A percentile compares a stretch with the other conserved stretches of the same genome.
Conservation (phyloP, 64 coral and sea anemone genomes). For the Stichodactyla helianthus region DNA sequence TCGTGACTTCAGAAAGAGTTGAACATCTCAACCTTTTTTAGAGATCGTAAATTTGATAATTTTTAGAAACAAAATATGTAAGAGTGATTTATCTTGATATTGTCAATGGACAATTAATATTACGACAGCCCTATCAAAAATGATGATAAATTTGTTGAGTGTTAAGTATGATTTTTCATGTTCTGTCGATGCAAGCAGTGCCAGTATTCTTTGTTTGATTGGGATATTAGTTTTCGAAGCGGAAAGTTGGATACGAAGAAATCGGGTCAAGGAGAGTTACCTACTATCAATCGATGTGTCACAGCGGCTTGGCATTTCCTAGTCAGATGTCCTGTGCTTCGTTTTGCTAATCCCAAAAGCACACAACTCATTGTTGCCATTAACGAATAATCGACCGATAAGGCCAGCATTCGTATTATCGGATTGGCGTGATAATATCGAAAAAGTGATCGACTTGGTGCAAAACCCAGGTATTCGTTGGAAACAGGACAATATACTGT, state of each 20-base stretch:
- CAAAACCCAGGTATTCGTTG: neutral
- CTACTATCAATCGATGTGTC: neutral
- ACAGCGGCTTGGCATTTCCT: neutral
- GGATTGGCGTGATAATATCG: neutral
- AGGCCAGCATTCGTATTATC: conserved; percentile 2
- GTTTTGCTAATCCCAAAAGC: neutral
- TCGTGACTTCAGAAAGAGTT: neutral
- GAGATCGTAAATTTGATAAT: neutral
- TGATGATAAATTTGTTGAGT: neutral
- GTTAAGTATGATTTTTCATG: conserved; percentile 22
- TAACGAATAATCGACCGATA: neutral
- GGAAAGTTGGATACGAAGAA: neutral
- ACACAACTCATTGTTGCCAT: conserved; percentile 3
- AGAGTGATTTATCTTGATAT: conserved; percentile 5
- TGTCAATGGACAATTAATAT: conserved; percentile 4
- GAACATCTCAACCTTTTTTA: neutral
- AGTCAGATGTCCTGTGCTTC: neutral
- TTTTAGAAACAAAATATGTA: neutral
- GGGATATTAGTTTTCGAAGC: neutral
- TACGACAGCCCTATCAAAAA: neutral
- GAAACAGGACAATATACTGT: neutral
- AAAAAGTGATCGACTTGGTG: neutral
- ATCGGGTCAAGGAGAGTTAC: conserved; percentile 10
- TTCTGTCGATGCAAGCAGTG: neutral
- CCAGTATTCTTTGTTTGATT: neutral